Evolutionary conservation across 92 coral and sea anemone species (phyloP).

Genomic region (Scolanthus callimorphus): DNA sequence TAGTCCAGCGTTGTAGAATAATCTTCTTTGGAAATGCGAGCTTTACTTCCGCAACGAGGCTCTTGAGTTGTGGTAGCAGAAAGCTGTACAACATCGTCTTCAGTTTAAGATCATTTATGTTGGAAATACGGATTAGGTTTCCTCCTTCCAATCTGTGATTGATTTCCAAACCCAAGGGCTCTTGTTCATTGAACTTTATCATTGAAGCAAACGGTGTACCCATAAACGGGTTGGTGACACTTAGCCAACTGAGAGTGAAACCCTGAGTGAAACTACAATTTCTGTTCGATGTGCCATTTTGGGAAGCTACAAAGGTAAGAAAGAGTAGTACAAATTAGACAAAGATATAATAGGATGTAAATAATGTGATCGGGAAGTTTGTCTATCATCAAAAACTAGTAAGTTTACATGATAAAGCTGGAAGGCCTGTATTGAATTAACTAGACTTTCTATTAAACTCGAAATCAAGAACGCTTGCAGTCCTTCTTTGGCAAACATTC

Average conservation of each 20-base stretch:
- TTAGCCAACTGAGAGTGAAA: neutral
- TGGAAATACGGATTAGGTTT: slow-evolving; percentile 2
- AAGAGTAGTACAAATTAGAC: too few relatives aligned
- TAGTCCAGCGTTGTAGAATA: slow-evolving; percentile 8
- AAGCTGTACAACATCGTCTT: slow-evolving; percentile 5
- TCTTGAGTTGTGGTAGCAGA: slow-evolving; percentile 9
- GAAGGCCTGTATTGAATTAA: too few relatives aligned
- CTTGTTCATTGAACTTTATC: neutral
- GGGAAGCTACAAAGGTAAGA: too few relatives aligned
- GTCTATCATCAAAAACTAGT: too few relatives aligned
- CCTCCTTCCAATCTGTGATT: slow-evolving; percentile 13
- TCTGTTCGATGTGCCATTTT: too few relatives aligned
- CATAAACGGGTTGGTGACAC: neutral
- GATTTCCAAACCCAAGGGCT: slow-evolving; percentile 4
- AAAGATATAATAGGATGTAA: too few relatives aligned
- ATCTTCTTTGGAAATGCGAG: neutral
- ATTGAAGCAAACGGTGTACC: slow-evolving; percentile 10
- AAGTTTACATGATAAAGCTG: too few relatives aligned
- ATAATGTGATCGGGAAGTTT: too few relatives aligned
- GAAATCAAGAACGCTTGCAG: too few relatives aligned
- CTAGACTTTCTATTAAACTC: too few relatives aligned
- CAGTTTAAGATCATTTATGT: slow-evolving; percentile 2
- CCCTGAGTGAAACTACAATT: too few relatives aligned
- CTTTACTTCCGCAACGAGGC: slow-evolving; percentile 5
- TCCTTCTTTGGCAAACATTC: too few relatives aligned